phyloP scores from a whole-genome alignment of 2,888 invertebrate species.

The Dermolepida albohirtum region DNA sequence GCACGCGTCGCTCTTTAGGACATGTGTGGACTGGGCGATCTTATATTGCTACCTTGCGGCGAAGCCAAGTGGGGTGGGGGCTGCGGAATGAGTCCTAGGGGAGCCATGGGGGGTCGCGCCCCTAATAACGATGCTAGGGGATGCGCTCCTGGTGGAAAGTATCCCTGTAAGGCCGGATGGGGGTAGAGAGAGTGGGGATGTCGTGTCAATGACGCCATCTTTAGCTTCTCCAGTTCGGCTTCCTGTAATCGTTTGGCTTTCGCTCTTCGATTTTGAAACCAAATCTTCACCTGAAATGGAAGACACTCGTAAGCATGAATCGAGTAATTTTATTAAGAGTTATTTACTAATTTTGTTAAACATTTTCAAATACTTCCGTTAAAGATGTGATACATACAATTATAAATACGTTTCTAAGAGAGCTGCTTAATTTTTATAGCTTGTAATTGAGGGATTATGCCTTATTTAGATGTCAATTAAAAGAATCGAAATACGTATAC shows the following conservation, averaged over 20 bases:
- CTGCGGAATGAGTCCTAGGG: slow-evolving; percentile 61
- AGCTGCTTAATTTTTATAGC: no score
- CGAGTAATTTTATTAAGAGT: no score
- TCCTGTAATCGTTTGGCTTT: slow-evolving; percentile 98
- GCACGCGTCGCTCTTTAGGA: slow-evolving; percentile 52
- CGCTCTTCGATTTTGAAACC: slow-evolving; percentile 85
- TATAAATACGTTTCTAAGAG: no score
- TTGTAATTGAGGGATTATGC: no score
- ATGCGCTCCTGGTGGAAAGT: slow-evolving; percentile 71
- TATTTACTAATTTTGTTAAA: no score
- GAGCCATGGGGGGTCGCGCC: slow-evolving; percentile 65
- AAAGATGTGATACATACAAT: no score
- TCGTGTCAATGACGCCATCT: slow-evolving; percentile 79
- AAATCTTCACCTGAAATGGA: slow-evolving; percentile 71
- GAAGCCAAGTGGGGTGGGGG: slow-evolving; percentile 67
- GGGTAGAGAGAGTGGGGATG: slow-evolving; percentile 73
- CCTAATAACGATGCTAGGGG: slow-evolving; percentile 68
- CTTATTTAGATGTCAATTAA: no score
- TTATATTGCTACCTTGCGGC: slow-evolving; percentile 59
- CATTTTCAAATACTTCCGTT: no score
- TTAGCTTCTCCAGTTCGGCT: slow-evolving; percentile 91
- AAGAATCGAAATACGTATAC: no score
- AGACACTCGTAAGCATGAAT: not conserved
- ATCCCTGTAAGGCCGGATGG: slow-evolving; percentile 72
- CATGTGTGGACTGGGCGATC: slow-evolving; percentile 63